Base-by-base conservation (phyloP, 30 jellyfish, hydroid and myxozoan genomes). In the Turritopsis dohrnii region DNA sequence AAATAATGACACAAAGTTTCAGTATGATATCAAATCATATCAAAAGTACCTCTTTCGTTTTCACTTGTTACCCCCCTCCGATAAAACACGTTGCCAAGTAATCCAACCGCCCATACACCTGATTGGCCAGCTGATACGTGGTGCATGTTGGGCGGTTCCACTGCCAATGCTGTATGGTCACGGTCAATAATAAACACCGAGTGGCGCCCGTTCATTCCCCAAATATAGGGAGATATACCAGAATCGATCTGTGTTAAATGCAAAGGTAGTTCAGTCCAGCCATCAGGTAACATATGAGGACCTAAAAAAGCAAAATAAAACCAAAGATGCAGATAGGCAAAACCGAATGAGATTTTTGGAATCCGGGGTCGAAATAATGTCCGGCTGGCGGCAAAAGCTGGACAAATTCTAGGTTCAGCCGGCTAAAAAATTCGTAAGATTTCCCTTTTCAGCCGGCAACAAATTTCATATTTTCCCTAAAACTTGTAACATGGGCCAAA, bases 111-210 rank as follows among this genome's bases (percentile, higher is more conserved):
- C 97, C 97, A 91, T 26, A 91, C 91, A 9, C 97, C 97, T 5
- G 97, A 83, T 76, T 87, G 90, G 26, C 97, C 97, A 29, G 91
- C 95, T 21, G 96, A 74, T 80, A 91, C 97, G 83, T 91, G 97
- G 69, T 87, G 97, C 90, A 91, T 76, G 23, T 23, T 31, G 52
- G 29, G 28, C 13, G 94, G 80, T 18, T 90, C 94, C 41, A 79
- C 90, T 25, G 82, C 74, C 22, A 88, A 27, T 28, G 84, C 69
- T 60, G 75, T 81, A 76, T 91, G 86, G 82, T 86, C 91, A 53
- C 77, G 24, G 28, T 84, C 90, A 72, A 86, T 66, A 23, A 69
- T 29, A 72, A 82, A 91, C 54, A 88, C 94, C 20, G 85, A 75
- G 80, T 91, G 91, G 71, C 85, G 53, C 0, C 88, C 90, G 53